A percentile compares a stretch with the other conserved stretches of the same genome.
Evolutionary conservation across 2,888 invertebrate genomes (phyloP).

Genomic region (Darwinula stevensoni): DNA sequence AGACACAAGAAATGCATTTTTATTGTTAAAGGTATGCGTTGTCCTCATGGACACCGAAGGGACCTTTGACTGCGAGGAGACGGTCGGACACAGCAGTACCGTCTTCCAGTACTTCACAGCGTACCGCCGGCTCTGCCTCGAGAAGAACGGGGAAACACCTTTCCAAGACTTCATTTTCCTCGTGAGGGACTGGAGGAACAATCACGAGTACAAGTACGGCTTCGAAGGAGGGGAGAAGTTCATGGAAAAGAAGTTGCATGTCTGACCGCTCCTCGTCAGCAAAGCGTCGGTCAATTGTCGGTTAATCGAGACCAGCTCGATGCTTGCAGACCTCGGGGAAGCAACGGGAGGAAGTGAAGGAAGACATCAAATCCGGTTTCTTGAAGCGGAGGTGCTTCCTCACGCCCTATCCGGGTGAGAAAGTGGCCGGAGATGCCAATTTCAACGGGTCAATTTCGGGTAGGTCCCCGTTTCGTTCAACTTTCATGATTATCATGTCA

Average conservation of each 20-base stretch:
- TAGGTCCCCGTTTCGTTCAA: too few relatives aligned
- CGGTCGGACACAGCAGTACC: slow-evolving; percentile 89
- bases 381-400: too few relatives aligned
- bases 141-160: slow-evolving; percentile 18
- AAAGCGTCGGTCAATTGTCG: too few relatives aligned
- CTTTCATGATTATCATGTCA: too few relatives aligned
- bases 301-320: too few relatives aligned
- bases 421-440: slow-evolving; percentile 81
- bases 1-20: too few relatives aligned
- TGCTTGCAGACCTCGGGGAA: too few relatives aligned
- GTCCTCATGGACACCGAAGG: slow-evolving; percentile 81
- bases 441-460: slow-evolving; percentile 91
- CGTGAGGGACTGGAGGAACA: slow-evolving; percentile 90
- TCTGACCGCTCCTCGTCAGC: too few relatives aligned
- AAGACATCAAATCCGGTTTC: too few relatives aligned
- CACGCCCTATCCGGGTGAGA: slow-evolving; percentile 93
- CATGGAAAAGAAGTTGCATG: slow-evolving; percentile 51
- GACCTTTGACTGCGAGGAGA: slow-evolving; percentile 89
- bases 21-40: too few relatives aligned
- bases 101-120: slow-evolving; percentile 42
- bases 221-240: slow-evolving; percentile 59
- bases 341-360: too few relatives aligned
- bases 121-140: slow-evolving; percentile 24
- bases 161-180: slow-evolving; percentile 70
- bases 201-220: slow-evolving; percentile 72